Conservation (phyloP, 2,888 invertebrate species). For the Netelia inedita region DNA sequence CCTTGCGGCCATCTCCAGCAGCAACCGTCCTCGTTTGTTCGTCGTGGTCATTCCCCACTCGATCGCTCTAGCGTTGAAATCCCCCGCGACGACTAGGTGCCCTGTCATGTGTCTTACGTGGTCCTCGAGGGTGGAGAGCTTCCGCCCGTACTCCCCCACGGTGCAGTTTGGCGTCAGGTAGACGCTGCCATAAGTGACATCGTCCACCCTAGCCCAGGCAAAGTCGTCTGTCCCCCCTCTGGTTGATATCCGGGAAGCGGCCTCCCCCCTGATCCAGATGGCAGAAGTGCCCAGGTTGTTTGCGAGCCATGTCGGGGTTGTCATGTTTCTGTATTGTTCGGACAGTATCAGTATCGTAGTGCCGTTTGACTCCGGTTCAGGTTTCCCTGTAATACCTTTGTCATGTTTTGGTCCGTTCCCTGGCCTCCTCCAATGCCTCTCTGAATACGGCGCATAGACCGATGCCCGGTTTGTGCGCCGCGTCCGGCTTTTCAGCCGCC, state of each 20-base stretch:
- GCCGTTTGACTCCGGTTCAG: neutral
- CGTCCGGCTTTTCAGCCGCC: no score
- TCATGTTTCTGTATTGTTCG: conserved; percentile 46
- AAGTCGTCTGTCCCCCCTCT: neutral
- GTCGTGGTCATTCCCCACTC: conserved; percentile 66
- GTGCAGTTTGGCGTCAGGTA: neutral
- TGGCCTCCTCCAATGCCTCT: neutral
- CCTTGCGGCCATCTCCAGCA: conserved; percentile 67
- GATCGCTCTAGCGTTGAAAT: conserved; percentile 65
- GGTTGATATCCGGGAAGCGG: neutral
- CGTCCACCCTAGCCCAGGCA: neutral
- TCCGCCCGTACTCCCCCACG: neutral
- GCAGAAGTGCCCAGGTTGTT: conserved; percentile 39
- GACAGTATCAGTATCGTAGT: conserved; percentile 36
- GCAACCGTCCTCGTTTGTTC: conserved; percentile 60
- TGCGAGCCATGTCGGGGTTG: conserved; percentile 19
- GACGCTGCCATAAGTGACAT: neutral
- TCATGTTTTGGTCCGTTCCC: neutral
- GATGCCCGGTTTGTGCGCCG: neutral
- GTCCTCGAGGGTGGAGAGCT: neutral
- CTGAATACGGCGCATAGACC: neutral
- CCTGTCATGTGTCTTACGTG: conserved; percentile 35
- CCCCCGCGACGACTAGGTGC: conserved; percentile 49
- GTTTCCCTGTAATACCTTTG: neutral
- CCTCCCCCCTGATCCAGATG: conserved; percentile 43